A percentile compares a stretch with the other conserved stretches of the same genome.
Conservation (phyloP, 2,113 vertebrate genomes). For the Galeopterus variegatus region DNA sequence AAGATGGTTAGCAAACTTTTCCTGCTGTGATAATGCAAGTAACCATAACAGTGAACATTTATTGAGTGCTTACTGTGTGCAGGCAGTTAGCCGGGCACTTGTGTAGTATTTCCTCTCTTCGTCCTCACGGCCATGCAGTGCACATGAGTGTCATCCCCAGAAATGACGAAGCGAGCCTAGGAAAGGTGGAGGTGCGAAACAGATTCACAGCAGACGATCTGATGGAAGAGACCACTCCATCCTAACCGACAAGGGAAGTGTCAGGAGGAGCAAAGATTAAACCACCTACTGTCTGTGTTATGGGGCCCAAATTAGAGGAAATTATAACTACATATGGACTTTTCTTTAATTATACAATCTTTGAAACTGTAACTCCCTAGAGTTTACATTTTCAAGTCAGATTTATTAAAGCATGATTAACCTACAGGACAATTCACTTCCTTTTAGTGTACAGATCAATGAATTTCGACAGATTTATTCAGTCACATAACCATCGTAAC, state of each 20-base stretch:
- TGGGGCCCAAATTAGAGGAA: not conserved
- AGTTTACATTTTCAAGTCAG: not conserved
- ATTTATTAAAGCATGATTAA: not conserved
- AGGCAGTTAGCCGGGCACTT: accelerated
- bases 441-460: not conserved
- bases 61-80: accelerated
- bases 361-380: not conserved
- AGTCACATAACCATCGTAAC: not conserved
- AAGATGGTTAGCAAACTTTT: not conserved
- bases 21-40: not conserved
- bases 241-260: not conserved
- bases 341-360: not conserved
- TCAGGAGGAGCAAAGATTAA: not conserved
- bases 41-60: not conserved
- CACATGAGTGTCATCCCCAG: too few relatives aligned
- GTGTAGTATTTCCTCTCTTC: accelerated
- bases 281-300: not conserved
- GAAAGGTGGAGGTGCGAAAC: not conserved
- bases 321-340: not conserved
- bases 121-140: not conserved
- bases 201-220: not conserved
- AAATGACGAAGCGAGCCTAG: not conserved
- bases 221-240: not conserved
- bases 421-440: not conserved
- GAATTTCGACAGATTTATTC: not conserved